A percentile compares a stretch with the other conserved stretches of the same genome.
These are phyloP conservation scores for Taeniopygia guttata DNA, from an alignment of 2,797 vertebrate genomes.

Conservation along the genomic window DNA sequence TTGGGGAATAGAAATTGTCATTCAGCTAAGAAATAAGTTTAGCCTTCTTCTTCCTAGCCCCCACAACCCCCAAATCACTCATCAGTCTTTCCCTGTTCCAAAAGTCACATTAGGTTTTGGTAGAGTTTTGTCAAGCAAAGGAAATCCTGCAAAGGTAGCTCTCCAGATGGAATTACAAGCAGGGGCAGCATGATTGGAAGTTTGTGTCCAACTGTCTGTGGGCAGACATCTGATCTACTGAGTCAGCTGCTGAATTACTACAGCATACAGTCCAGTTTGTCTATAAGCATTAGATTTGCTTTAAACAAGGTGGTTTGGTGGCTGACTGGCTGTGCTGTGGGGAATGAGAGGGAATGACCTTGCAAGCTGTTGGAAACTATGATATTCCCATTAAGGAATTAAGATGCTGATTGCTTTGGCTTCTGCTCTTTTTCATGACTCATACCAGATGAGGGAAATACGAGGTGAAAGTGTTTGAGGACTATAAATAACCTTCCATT, in stretches of 20 bases:
- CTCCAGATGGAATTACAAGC: not conserved
- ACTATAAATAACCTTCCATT: not conserved
- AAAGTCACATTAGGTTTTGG: not conserved
- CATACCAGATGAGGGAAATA: not conserved
- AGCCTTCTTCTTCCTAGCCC: not conserved
- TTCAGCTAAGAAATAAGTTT: not conserved
- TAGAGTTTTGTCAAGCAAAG: not conserved
- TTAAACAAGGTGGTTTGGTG: not conserved
- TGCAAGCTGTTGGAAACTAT: not conserved
- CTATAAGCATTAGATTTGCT: not conserved
- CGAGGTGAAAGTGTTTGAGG: not conserved
- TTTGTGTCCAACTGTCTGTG: not conserved
- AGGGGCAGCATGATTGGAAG: not conserved
- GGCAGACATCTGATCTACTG: not conserved
- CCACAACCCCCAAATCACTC: not conserved
- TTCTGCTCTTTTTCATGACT: not conserved
- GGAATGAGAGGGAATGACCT: not conserved
- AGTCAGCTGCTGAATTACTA: not conserved
- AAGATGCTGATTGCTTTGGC: not conserved
- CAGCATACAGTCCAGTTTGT: not conserved
- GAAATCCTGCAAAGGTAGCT: not conserved
- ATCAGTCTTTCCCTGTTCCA: not conserved
- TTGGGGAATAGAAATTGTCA: not conserved
- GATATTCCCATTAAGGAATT: not conserved
- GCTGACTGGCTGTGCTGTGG: not conserved